Conservation (phyloP, 1,140 invertebrate genomes). For the Listronotus bonariensis region DNA sequence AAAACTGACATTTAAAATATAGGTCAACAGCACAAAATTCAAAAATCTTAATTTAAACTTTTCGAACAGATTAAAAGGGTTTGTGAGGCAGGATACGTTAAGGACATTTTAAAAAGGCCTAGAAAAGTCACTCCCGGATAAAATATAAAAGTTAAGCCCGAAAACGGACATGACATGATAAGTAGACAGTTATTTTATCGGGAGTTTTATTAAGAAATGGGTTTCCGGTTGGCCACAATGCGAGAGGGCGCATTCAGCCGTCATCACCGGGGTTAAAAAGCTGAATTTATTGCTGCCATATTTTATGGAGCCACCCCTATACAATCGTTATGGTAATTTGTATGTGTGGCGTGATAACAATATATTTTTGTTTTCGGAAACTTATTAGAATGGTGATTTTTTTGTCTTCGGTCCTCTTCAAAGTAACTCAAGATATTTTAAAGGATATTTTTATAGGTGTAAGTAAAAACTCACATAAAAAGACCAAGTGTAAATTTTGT, state of each 20-base stretch:
- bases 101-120: constrained; percentile 26
- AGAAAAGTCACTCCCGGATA: constrained; percentile 9
- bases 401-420: too few species aligned
- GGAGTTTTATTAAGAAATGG: constrained; percentile 38
- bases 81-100: constrained; percentile 17
- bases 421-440: too few species aligned
- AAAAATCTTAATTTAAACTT: too few species aligned
- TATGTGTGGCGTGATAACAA: constrained; percentile 24
- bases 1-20: too few species aligned
- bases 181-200: constrained; percentile 40
- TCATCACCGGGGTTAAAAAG: constrained; percentile 34
- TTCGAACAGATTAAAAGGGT: constrained; percentile 23
- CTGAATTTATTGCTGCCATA: constrained; percentile 34
- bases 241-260: constrained; percentile 38
- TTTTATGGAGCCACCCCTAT: constrained; percentile 34
- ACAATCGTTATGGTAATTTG: constrained; percentile 34
- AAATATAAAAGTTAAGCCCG: constrained; percentile 30
- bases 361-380: constrained; percentile 8
- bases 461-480: too few species aligned
- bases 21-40: too few species aligned
- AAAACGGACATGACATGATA: constrained; percentile 37
- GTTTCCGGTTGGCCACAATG: constrained; percentile 39
- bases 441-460: too few species aligned
- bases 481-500: too few species aligned
- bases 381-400: too few species aligned